Conservation (phyloP, 2,888 invertebrate species). For the Drosophila cracens region DNA sequence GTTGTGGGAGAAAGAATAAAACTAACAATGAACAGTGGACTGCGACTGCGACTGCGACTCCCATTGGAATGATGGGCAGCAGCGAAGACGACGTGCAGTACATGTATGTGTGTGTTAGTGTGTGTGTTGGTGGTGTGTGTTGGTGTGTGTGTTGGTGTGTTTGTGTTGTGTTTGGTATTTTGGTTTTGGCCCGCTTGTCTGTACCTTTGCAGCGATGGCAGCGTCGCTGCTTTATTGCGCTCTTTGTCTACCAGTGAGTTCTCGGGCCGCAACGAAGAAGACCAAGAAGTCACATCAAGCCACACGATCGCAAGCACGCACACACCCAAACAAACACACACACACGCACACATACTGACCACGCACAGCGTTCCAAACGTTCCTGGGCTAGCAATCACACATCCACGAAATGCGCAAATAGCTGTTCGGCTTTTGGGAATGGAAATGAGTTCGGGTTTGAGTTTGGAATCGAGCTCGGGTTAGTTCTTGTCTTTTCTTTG, state of each 20-base stretch:
- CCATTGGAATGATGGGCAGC: slow-evolving; percentile 69
- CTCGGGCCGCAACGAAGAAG: slow-evolving; percentile 25
- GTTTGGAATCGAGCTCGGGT: slow-evolving; percentile 24
- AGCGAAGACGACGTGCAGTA: slow-evolving; percentile 49
- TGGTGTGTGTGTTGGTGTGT: slow-evolving; percentile 14
- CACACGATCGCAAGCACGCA: slow-evolving; percentile 48
- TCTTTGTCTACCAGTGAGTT: slow-evolving; percentile 70
- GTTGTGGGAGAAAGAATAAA: slow-evolving; percentile 80
- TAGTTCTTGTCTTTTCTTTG: slow-evolving; percentile 43
- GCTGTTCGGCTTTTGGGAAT: slow-evolving; percentile 39
- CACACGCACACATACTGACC: not conserved
- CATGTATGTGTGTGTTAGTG: slow-evolving; percentile 12
- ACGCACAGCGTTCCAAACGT: slow-evolving; percentile 52
- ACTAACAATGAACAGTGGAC: slow-evolving; percentile 71
- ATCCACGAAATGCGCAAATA: slow-evolving; percentile 69
- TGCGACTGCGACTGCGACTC: slow-evolving; percentile 65
- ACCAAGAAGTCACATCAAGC: slow-evolving; percentile 59
- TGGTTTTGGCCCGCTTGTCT: slow-evolving; percentile 69
- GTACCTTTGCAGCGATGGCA: slow-evolving; percentile 61
- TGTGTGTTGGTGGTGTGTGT: slow-evolving; percentile 2
- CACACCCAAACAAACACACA: slow-evolving; percentile 15
- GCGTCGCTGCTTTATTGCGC: slow-evolving; percentile 65
- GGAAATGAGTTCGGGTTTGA: slow-evolving; percentile 26
- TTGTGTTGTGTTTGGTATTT: slow-evolving; percentile 51
- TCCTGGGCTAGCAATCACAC: slow-evolving; percentile 45